Conservation (phyloP, 2,797 vertebrate species). For the Micrastur ruficollis region DNA sequence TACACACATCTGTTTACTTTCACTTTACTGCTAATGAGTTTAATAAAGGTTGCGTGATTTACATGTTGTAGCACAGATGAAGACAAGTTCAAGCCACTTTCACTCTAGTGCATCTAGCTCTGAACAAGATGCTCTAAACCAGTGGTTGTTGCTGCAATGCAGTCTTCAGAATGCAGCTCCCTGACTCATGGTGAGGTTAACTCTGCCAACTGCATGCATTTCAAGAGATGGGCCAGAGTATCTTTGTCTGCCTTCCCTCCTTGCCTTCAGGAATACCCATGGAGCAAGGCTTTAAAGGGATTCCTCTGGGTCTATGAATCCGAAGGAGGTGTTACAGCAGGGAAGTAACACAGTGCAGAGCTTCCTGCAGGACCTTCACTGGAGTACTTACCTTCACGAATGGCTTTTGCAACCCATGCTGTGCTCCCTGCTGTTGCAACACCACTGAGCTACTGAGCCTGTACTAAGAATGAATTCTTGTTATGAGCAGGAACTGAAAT, state of each 20-base stretch:
- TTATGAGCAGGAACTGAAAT: neutral
- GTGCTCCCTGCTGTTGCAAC: neutral
- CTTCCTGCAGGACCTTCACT: neutral
- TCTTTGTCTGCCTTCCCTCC: neutral
- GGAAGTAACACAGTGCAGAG: neutral
- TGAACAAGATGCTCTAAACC: neutral
- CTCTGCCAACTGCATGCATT: neutral
- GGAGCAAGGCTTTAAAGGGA: neutral
- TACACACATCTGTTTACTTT: neutral
- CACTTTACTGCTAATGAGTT: neutral
- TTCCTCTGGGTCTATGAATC: neutral
- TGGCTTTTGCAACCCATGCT: neutral
- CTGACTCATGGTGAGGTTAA: rapidly evolving
- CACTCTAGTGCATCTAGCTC: neutral
- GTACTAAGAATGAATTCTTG: neutral
- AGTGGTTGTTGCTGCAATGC: neutral
- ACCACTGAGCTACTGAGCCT: neutral
- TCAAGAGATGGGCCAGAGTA: neutral
- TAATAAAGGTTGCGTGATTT: neutral
- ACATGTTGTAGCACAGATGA: neutral
- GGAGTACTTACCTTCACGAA: neutral
- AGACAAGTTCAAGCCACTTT: neutral
- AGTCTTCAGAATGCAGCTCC: neutral
- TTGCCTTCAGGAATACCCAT: neutral
- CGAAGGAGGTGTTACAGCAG: rapidly evolving